Evolutionary conservation across 2,113 vertebrate genomes (phyloP).

Genomic region (Halcyon senegalensis): DNA sequence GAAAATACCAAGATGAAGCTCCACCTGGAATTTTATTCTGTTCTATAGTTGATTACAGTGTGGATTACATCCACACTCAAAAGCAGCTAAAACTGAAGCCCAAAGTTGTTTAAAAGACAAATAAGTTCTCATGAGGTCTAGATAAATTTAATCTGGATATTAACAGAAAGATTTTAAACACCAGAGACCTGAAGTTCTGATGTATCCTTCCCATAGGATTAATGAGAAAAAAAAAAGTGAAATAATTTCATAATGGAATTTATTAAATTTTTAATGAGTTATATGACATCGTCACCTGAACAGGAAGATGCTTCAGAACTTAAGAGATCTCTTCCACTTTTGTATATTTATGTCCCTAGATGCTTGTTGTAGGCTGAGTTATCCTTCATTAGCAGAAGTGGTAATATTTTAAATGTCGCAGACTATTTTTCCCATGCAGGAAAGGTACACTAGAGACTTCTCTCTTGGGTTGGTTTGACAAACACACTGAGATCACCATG

Average conservation of each 20-base stretch:
- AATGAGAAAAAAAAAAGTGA: background rate
- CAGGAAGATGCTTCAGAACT: constrained; percentile 1
- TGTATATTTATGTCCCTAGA: background rate
- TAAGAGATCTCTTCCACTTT: background rate
- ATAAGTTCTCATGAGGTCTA: background rate
- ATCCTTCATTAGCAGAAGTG: background rate
- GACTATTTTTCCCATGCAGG: background rate
- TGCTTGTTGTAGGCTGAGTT: background rate
- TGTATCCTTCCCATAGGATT: background rate
- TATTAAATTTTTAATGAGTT: constrained; percentile 59
- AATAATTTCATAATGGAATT: constrained; percentile 35
- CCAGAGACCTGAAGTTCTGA: constrained; percentile 2
- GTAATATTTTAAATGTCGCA: background rate
- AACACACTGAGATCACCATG: background rate
- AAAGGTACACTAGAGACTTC: background rate
- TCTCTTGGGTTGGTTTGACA: background rate
- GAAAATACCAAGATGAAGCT: background rate
- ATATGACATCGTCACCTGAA: constrained; percentile 19
- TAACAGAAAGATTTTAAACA: constrained; percentile 9
- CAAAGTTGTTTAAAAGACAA: constrained; percentile 35
- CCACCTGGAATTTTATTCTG: background rate
- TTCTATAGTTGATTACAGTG: background rate
- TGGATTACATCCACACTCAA: background rate
- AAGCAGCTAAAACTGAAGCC: background rate
- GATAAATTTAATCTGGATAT: constrained; percentile 35